Conservation (phyloP, 2,797 vertebrate genomes). For the Sparidentex hasta region DNA sequence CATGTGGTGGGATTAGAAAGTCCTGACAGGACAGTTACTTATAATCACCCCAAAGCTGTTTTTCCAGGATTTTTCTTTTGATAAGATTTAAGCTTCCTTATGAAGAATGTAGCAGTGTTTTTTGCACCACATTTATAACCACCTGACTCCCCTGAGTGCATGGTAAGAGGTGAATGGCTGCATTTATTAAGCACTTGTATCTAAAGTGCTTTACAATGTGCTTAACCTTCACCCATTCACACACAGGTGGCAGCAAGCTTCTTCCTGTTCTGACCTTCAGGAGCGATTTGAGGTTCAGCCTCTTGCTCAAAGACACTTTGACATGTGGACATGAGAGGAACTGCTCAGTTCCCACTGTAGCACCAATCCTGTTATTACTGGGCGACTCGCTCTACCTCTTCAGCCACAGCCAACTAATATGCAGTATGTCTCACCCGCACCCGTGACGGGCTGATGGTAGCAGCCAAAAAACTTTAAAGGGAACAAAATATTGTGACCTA, state of each 20-base stretch:
- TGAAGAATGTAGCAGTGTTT: not conserved
- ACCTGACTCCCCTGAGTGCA: not conserved
- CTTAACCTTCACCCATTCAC: not conserved
- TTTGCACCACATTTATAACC: conserved; percentile 8
- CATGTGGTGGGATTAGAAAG: conserved; percentile 11
- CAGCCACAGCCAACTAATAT: conserved; percentile 1
- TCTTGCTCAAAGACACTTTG: conserved; percentile 8
- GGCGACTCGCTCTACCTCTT: not conserved
- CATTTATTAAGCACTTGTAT: not conserved
- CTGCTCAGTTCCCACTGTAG: no score
- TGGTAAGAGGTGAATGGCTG: not conserved
- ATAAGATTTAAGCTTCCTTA: not conserved
- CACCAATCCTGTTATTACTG: not conserved
- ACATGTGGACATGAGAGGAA: not conserved
- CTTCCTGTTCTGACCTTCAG: not conserved
- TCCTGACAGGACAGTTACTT: not conserved
- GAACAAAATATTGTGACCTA: not conserved
- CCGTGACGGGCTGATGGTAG: conserved; percentile 3
- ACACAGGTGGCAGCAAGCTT: not conserved
- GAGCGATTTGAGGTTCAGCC: not conserved
- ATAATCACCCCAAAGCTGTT: not conserved
- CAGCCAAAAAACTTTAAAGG: no score
- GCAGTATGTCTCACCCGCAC: conserved; percentile 1
- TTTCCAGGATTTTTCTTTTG: not conserved
- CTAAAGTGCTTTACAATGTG: not conserved